Percentiles rank a stretch among this genome's conserved stretches.
Conservation (phyloP, 1,140 invertebrate species). For the Caenorhabditis remanei region DNA sequence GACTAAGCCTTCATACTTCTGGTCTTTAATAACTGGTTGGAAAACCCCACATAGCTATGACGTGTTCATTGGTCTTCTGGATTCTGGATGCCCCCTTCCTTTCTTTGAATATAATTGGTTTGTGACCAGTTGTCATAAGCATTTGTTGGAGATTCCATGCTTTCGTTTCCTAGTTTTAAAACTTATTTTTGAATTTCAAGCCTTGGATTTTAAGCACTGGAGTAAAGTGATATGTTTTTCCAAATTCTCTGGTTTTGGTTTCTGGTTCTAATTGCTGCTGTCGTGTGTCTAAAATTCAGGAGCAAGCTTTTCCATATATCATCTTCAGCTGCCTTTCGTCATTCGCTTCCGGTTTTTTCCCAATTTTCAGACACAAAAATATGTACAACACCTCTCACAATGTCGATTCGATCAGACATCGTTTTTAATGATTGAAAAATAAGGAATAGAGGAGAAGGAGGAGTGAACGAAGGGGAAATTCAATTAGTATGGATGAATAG, state of each 20-base stretch:
- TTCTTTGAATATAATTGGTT: background rate
- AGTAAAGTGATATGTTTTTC: too few relatives aligned
- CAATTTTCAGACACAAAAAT: background rate
- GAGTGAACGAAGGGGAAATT: conserved; percentile 19
- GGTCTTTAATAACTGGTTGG: too few relatives aligned
- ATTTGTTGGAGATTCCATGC: too few relatives aligned
- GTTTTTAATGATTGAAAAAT: background rate
- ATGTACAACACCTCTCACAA: background rate
- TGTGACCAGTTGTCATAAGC: background rate
- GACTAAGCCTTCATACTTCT: too few relatives aligned
- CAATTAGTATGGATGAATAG: conserved; percentile 49
- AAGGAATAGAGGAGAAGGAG: background rate
- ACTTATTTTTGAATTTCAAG: too few relatives aligned
- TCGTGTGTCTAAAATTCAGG: background rate
- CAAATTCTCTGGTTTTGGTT: too few relatives aligned
- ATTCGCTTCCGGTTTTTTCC: background rate
- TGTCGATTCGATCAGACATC: background rate
- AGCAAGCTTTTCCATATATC: background rate
- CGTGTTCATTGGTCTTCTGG: conserved; percentile 10
- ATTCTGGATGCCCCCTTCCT: too few relatives aligned
- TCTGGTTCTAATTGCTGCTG: too few relatives aligned
- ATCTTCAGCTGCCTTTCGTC: background rate
- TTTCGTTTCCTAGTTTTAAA: too few relatives aligned
- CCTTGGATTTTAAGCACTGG: too few relatives aligned
- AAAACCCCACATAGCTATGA: background rate